phyloP scores from a whole-genome alignment of 2,797 vertebrate genomes.

The Zalophus californianus region DNA sequence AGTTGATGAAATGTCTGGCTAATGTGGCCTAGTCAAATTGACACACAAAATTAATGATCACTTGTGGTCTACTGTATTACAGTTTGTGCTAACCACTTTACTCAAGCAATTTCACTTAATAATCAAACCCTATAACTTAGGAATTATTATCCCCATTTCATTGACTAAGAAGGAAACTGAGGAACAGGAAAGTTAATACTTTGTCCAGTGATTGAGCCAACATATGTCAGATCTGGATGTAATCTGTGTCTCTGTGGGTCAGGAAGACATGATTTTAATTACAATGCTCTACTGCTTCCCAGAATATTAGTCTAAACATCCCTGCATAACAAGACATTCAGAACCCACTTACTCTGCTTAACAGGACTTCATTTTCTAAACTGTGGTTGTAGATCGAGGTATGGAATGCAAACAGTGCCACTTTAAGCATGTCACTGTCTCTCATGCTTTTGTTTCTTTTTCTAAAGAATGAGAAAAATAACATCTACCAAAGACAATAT shows the following conservation, averaged over 20 bases:
- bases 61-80: not conserved
- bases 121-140: not conserved
- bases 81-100: not conserved
- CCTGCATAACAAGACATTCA: no score
- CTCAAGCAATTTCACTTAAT: not conserved
- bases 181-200: not conserved
- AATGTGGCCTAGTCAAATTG: not conserved
- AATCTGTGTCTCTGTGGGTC: not conserved
- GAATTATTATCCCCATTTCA: not conserved
- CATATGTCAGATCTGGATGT: not conserved
- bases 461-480: not conserved
- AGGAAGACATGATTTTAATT: not conserved
- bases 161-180: not conserved
- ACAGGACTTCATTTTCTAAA: not conserved
- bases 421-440: not conserved
- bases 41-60: not conserved
- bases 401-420: not conserved
- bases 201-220: not conserved
- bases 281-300: not conserved
- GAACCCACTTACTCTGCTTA: not conserved
- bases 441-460: not conserved
- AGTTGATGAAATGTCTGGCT: not conserved
- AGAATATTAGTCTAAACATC: not conserved
- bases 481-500: not conserved
- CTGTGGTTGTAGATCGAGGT: not conserved